Base-by-base conservation (phyloP, 2,888 invertebrate genomes). In the Cosmia trapezina region DNA sequence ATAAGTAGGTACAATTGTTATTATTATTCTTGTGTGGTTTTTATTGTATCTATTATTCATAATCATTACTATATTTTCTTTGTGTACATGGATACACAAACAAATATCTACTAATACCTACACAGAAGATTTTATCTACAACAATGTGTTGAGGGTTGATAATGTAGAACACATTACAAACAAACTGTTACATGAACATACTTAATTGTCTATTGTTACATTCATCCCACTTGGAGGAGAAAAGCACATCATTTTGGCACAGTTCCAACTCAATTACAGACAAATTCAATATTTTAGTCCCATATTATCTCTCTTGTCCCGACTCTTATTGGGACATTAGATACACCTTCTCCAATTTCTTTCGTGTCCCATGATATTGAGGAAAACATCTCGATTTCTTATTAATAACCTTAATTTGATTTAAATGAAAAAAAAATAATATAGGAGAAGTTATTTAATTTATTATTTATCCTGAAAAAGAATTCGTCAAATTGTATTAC, bases 211-310 rank as follows among this genome's bases (percentile, higher is more conserved):
- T 77, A 63, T 69, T 65, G 64, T 70, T 73, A 70, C 61, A 68
- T 76, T 70, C 11, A 51, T 79, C 61, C 43, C 28, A n/a, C 51
- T 77, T 49, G 45, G 47, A 41, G 51, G 19, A 45, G 41, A 75
- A 70, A 51, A 76, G 63, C 60, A 68, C 45, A 43, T 22, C 37
- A 59, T 57, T 68, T 66, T 83, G 84, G 83, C 84, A 64, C 17
- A n/a, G 9, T 22, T 63, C 83, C 84, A 84, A 76, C 47, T 59
- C 56, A 70, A 76, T 75, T 75, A 78, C 47, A 72, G 69, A 37
- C 66, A 61, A 79, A 72, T 70, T 78, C 70, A 64, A 80, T 70
- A 69, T 73, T 70, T 75, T 60, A 60, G 49, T 70, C 19, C 43
- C 61, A 56, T 33, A 67, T 80, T 64, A 70, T 75, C 62, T 78